phyloP scores from a whole-genome alignment of 1,140 invertebrate genomes.

The Liolophura sinensis region DNA sequence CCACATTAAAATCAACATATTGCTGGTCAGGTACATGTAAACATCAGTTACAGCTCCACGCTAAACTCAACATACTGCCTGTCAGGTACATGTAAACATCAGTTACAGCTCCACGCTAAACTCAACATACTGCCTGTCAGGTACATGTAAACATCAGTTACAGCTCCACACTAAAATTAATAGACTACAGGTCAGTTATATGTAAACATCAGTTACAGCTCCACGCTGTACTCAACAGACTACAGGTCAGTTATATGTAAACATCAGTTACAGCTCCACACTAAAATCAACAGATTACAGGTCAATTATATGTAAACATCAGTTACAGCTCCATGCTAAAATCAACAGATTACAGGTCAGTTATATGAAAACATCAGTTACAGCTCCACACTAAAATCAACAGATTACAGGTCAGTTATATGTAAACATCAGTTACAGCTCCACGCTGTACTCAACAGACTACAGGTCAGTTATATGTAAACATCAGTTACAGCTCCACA shows the following conservation, averaged over 20 bases:
- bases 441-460: slow-evolving; percentile 79
- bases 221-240: background rate
- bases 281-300: too few relatives aligned
- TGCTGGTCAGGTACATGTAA: too few relatives aligned
- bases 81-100: too few relatives aligned
- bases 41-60: too few relatives aligned
- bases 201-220: background rate
- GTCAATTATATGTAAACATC: too few relatives aligned
- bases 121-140: background rate
- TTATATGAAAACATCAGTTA: too few relatives aligned
- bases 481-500: background rate
- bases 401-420: too few relatives aligned
- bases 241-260: background rate
- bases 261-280: background rate
- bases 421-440: slow-evolving; percentile 76
- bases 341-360: too few relatives aligned
- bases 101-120: background rate
- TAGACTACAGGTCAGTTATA: background rate
- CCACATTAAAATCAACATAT: too few relatives aligned
- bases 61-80: too few relatives aligned
- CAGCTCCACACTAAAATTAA: background rate
- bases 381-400: too few relatives aligned
- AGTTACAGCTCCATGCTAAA: too few relatives aligned
- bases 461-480: slow-evolving; percentile 63
- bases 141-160: background rate